Evolutionary conservation across 2,888 invertebrate species (phyloP).

Genomic region (Xestobium rufovillosum): DNA sequence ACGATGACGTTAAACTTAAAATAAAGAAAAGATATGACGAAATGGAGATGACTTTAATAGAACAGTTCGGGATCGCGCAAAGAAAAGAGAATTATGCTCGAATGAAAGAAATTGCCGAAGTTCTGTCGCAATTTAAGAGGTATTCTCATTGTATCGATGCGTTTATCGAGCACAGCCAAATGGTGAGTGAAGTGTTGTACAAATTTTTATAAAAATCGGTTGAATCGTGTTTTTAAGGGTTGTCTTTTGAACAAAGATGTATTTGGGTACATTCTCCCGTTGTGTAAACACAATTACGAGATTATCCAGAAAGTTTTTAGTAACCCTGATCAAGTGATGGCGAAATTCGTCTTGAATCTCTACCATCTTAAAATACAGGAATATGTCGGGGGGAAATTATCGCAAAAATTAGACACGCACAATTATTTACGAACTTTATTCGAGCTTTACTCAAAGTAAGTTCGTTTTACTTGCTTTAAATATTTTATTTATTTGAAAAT

Average conservation of each 20-base stretch:
- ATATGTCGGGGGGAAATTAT: slow-evolving; percentile 73
- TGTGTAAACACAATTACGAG: slow-evolving; percentile 81
- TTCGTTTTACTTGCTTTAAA: too few species aligned
- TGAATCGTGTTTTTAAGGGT: slow-evolving; percentile 50
- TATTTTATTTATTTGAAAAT: slow-evolving; percentile 9
- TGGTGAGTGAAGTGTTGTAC: slow-evolving; percentile 50
- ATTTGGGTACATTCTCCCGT: slow-evolving; percentile 79
- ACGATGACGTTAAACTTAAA: slow-evolving; percentile 76
- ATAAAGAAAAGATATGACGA: slow-evolving; percentile 86
- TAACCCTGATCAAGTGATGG: slow-evolving; percentile 95
- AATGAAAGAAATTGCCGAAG: slow-evolving; percentile 90
- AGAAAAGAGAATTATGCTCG: slow-evolving; percentile 72
- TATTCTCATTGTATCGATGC: slow-evolving; percentile 95
- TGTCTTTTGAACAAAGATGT: slow-evolving; percentile 82
- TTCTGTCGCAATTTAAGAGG: slow-evolving; percentile 92
- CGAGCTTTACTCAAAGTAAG: slow-evolving; percentile 81
- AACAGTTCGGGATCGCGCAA: slow-evolving; percentile 89
- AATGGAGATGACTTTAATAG: slow-evolving; percentile 81
- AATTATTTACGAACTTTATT: slow-evolving; percentile 83
- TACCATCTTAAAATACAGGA: slow-evolving; percentile 86
- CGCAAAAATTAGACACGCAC: slow-evolving; percentile 75
- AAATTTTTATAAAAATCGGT: slow-evolving; percentile 6
- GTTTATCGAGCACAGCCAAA: slow-evolving; percentile 93
- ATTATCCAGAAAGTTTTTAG: slow-evolving; percentile 85
- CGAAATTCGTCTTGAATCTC: slow-evolving; percentile 93